Evolutionary conservation across 2,888 invertebrate genomes (phyloP).

Genomic region (Anticlea derivata): DNA sequence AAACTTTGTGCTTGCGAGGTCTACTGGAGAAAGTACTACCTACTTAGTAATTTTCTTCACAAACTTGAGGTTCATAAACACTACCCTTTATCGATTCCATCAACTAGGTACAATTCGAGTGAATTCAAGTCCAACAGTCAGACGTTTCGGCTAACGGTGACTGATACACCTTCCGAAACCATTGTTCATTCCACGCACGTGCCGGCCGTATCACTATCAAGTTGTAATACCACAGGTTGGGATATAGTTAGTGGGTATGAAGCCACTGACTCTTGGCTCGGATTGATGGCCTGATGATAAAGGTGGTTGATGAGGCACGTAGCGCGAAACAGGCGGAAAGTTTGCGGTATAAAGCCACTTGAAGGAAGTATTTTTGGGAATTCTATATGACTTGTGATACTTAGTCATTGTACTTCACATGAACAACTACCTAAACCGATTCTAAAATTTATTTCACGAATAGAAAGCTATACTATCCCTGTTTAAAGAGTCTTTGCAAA

Average conservation of each 20-base stretch:
- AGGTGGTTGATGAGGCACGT: constrained; percentile 20
- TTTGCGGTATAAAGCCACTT: constrained; percentile 14
- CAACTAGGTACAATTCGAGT: neutral
- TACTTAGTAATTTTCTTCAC: too few species aligned
- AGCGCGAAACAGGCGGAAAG: constrained; percentile 10
- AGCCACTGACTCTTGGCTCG: constrained; percentile 17
- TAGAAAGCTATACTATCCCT: too few species aligned
- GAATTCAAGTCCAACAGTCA: constrained; percentile 3
- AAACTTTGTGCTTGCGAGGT: too few species aligned
- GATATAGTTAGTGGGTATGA: neutral
- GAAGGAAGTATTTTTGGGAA: constrained; percentile 3
- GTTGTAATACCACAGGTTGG: constrained; percentile 9
- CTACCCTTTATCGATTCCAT: neutral
- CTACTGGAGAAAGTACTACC: too few species aligned
- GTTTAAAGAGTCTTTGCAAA: too few species aligned
- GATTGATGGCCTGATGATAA: constrained; percentile 19
- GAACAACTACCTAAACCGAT: too few species aligned
- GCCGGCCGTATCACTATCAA: constrained; percentile 3
- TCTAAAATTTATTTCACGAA: too few species aligned
- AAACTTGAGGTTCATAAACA: too few species aligned
- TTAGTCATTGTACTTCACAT: neutral
- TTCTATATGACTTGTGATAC: neutral
- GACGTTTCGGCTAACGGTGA: constrained; percentile 22
- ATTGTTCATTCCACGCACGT: constrained; percentile 22
- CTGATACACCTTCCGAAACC: constrained; percentile 9